phyloP scores from a whole-genome alignment of 2,113 vertebrate species.

The Riparia riparia region DNA sequence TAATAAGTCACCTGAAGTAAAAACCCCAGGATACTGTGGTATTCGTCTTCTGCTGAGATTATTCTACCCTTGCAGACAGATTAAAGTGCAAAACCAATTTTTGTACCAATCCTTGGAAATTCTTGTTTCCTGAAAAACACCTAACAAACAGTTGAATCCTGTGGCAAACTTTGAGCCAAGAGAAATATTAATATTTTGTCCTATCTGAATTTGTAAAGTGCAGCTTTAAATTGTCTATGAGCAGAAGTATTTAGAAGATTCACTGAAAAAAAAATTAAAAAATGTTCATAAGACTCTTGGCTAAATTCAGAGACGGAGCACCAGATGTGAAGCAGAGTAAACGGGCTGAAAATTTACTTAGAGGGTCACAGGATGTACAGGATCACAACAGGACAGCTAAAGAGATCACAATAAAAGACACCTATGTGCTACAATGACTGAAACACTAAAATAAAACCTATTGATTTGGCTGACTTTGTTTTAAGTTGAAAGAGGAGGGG shows the following conservation, averaged over 20 bases:
- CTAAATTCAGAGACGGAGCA: not conserved
- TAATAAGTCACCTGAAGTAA: not conserved
- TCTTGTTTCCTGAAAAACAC: not conserved
- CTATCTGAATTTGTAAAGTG: not conserved
- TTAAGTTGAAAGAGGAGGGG: not conserved
- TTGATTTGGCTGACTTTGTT: not conserved
- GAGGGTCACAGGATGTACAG: not conserved
- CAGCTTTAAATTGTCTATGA: not conserved
- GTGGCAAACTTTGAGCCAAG: not conserved
- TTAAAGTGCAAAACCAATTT: not conserved
- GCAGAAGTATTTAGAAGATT: not conserved
- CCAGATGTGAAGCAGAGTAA: not conserved
- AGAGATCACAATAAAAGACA: not conserved
- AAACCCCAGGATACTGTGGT: not conserved
- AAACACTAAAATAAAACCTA: not conserved
- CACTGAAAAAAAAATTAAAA: not conserved
- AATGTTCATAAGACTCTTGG: not conserved
- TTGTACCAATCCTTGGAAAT: not conserved
- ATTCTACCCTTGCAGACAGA: not conserved
- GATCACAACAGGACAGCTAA: not conserved
- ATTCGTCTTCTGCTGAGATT: not conserved
- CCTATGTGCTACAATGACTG: not conserved
- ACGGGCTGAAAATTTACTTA: not conserved
- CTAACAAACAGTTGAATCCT: not conserved
- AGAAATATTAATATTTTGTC: not conserved